Evolutionary conservation across 2,888 invertebrate genomes (phyloP).

Genomic region (Euzophera pinguis): DNA sequence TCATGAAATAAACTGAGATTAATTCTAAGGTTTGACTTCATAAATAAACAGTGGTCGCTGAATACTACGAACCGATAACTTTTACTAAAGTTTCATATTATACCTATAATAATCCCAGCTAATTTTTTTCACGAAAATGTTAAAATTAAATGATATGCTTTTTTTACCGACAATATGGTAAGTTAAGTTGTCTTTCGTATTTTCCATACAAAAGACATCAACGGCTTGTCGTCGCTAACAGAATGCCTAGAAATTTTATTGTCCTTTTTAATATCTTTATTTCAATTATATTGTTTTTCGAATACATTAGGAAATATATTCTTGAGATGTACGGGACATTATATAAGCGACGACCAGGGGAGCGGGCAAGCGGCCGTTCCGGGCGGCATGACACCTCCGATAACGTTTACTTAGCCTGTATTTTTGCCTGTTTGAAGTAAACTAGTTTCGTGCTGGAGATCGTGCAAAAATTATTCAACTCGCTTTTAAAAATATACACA

Average conservation of each 20-base stretch:
- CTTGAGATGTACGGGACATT: no score
- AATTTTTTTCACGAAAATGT: slow-evolving; percentile 15
- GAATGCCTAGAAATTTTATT: background rate
- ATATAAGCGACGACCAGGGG: slow-evolving; percentile 22
- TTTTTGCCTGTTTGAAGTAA: no score
- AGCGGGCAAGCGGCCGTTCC: slow-evolving; percentile 55
- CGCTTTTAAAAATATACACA: no score
- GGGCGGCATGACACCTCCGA: background rate
- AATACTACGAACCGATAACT: no score
- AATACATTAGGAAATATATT: background rate
- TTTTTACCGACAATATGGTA: slow-evolving; percentile 65
- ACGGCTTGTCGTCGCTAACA: background rate
- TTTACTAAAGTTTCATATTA: no score
- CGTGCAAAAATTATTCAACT: no score
- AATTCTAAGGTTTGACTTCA: no score
- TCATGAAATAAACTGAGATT: no score
- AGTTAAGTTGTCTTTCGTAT: slow-evolving; percentile 26
- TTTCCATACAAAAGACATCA: slow-evolving; percentile 1
- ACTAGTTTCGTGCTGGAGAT: no score
- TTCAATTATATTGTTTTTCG: background rate
- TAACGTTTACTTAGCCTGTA: background rate
- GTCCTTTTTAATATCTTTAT: background rate
- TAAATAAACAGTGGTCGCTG: no score
- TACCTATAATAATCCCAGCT: background rate
- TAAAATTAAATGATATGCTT: slow-evolving; percentile 33